A percentile compares a stretch with the other conserved stretches of the same genome.
These are phyloP conservation scores for Phaethon lepturus DNA, from an alignment of 2,113 vertebrate species.

Conservation along the genomic window DNA sequence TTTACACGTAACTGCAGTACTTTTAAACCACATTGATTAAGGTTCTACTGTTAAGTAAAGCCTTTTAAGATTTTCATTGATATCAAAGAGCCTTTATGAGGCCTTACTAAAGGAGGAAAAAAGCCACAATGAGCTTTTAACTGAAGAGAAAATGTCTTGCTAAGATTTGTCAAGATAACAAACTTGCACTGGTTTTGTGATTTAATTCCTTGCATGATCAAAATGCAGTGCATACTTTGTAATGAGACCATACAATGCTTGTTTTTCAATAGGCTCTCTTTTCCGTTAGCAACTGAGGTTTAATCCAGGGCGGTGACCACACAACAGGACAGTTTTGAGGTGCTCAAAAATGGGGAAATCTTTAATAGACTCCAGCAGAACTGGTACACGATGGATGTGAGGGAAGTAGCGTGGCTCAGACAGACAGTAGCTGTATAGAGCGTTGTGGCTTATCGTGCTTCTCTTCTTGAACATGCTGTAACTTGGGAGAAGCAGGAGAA, in stretches of 20 bases:
- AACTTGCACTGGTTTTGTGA: conserved; percentile 37
- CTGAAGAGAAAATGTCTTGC: conserved; percentile 57
- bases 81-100: conserved; percentile 57
- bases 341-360: not conserved
- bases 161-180: conserved; percentile 64
- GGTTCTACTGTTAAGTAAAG: conserved; percentile 65
- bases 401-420: not conserved
- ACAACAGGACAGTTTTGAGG: not conserved
- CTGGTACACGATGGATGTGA: not conserved
- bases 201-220: conserved; percentile 61
- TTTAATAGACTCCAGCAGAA: not conserved
- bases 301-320: not conserved
- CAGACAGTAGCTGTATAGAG: not conserved
- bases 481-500: not conserved
- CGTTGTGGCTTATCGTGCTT: not conserved
- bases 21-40: conserved; percentile 68
- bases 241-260: conserved; percentile 17
- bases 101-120: conserved; percentile 45
- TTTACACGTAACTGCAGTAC: not conserved
- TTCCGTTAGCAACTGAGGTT: not conserved
- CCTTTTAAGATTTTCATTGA: conserved; percentile 64
- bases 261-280: conserved; percentile 33
- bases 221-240: conserved; percentile 1
- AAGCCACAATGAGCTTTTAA: conserved; percentile 63
- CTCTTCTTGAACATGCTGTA: not conserved